Evolutionary conservation across 2,797 vertebrate genomes (phyloP).

Genomic region (Siniperca obscura): DNA sequence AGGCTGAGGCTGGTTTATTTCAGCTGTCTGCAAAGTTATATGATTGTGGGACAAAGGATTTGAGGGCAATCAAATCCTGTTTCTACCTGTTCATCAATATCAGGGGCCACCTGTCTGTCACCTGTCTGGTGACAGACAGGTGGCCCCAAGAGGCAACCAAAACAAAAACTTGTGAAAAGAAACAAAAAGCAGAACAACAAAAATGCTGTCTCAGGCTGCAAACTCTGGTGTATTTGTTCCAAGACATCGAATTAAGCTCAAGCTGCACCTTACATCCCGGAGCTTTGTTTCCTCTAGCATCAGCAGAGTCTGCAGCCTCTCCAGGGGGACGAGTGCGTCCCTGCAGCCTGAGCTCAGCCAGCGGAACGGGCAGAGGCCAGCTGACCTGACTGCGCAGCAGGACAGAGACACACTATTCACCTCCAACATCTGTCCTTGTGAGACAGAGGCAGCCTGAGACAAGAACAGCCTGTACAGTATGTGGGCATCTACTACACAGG

Average conservation of each 20-base stretch:
- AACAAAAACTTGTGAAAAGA: conserved; percentile 34
- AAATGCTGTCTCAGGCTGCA: conserved; percentile 63
- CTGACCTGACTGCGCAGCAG: conserved; percentile 65
- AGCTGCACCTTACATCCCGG: conserved; percentile 59
- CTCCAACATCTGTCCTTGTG: conserved; percentile 56
- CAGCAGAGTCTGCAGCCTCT: conserved; percentile 74
- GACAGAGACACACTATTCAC: conserved; percentile 45
- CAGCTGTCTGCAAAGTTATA: conserved; percentile 14
- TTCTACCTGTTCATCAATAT: conserved; percentile 11
- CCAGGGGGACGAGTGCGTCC: conserved; percentile 48
- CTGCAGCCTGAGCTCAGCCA: conserved; percentile 68
- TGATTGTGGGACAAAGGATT: conserved; percentile 9
- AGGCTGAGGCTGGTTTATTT: conserved; percentile 2
- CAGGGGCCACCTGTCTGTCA: background rate
- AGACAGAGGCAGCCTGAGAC: conserved; percentile 28
- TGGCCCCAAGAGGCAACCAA: background rate
- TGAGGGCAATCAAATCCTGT: background rate
- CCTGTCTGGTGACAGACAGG: too few relatives aligned
- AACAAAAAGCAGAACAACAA: conserved; percentile 51
- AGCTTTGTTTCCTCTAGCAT: conserved; percentile 67
- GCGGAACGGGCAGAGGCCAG: conserved; percentile 60
- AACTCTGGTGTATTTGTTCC: conserved; percentile 52
- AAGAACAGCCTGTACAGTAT: conserved; percentile 6
- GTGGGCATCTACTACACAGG: background rate
- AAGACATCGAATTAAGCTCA: conserved; percentile 66